Percentiles rank a stretch among this genome's conserved stretches.
Evolutionary conservation across 2,113 vertebrate genomes (phyloP).

Genomic region (Mesocricetus auratus): DNA sequence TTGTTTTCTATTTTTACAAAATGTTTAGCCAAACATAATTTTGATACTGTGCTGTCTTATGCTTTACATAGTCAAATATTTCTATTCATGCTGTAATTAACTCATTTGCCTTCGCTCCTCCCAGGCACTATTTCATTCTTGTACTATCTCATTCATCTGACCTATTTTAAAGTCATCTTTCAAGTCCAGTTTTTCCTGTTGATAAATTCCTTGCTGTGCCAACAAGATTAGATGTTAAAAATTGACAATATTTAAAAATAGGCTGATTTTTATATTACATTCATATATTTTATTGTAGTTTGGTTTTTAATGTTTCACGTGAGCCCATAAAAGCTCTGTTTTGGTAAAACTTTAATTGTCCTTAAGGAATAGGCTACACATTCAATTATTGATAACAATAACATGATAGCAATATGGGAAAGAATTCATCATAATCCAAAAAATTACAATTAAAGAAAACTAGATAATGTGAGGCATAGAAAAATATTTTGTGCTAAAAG

Average conservation of each 20-base stretch:
- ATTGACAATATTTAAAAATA: too few relatives aligned
- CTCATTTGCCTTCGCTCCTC: not conserved
- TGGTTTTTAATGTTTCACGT: not conserved
- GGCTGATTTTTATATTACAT: not conserved
- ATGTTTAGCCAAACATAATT: slow-evolving; percentile 33
- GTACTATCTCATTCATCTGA: not conserved
- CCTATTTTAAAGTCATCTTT: not conserved
- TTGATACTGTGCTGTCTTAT: not conserved
- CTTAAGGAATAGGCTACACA: not conserved
- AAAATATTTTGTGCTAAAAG: not conserved
- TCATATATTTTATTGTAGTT: not conserved
- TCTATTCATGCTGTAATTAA: not conserved
- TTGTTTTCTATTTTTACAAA: not conserved
- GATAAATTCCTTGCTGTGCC: not conserved
- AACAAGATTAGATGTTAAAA: not conserved
- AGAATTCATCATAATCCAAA: not conserved
- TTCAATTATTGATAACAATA: not conserved
- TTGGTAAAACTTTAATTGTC: not conserved
- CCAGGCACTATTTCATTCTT: too few relatives aligned
- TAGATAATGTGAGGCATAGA: not conserved
- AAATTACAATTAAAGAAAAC: not conserved
- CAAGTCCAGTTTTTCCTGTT: not conserved
- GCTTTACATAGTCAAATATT: not conserved
- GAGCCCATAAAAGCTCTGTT: not conserved
- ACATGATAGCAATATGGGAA: not conserved